Evolutionary conservation across 2,797 vertebrate genomes (phyloP).

Genomic region (Chrosomus eos): DNA sequence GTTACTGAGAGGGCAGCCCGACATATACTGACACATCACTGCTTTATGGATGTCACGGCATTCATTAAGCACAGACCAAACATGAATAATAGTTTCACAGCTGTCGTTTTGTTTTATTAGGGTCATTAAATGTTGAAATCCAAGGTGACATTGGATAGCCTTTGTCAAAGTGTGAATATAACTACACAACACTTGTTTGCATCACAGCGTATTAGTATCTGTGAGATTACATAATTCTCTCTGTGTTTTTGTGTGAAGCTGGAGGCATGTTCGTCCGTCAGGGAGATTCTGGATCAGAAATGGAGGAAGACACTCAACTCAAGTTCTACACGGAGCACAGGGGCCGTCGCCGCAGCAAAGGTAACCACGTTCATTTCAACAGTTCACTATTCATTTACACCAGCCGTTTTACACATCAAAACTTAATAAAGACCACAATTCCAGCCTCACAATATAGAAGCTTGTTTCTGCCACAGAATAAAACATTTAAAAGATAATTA

Average conservation of each 20-base stretch:
- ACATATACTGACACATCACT: neutral
- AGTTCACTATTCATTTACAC: constrained; percentile 22
- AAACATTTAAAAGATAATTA: too few species aligned
- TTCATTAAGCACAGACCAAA: neutral
- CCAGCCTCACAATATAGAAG: too few species aligned
- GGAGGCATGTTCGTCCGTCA: constrained; percentile 87
- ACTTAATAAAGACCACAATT: neutral
- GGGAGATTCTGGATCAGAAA: constrained; percentile 90
- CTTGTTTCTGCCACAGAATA: too few species aligned
- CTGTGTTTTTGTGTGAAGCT: constrained; percentile 56
- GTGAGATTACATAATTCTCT: neutral
- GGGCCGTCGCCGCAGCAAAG: constrained; percentile 90
- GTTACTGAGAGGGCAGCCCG: neutral
- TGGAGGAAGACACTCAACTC: constrained; percentile 91
- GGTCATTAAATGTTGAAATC: neutral
- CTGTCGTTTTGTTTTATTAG: neutral
- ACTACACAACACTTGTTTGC: neutral
- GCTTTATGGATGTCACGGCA: neutral
- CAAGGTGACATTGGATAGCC: neutral
- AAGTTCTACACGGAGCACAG: constrained; percentile 94
- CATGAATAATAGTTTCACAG: constrained; percentile 1
- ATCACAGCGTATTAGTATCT: neutral
- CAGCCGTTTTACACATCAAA: neutral
- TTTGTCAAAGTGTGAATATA: neutral
- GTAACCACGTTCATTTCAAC: constrained; percentile 67